Evolutionary conservation across 2,888 invertebrate genomes (phyloP), one percentile per base, ranked within the genome.

Genomic region (Calephelis perditalis): DNA sequence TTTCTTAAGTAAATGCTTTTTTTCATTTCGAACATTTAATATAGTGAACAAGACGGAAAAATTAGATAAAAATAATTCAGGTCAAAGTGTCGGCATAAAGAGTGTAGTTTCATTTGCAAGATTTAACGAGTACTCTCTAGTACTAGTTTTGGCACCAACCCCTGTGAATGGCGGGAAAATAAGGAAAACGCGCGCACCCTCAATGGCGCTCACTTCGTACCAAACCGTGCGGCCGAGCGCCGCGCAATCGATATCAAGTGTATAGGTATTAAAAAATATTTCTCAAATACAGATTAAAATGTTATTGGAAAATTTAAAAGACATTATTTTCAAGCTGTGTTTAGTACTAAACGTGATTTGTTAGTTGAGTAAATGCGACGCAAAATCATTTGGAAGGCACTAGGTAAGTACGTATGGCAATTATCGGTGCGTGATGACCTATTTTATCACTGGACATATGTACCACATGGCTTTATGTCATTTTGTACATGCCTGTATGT

Each of bases 391-490:
- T 73, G 71, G 70, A 71, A 73, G 70, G 72, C 73, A 72, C 68
- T 75, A 71, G 84, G 87, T 87, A 78, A 86, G 87, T 81, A 79
- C 70, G 67, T 67, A 77, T 80, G 81, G 81, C 84, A 82, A 82
- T 88, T 84, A 87, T 88, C 83, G 78, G 82, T 84, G 84, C 81
- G 76, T 78, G 79, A 80, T 89, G 89, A 88, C 89, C 89, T 80
- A 89, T 77, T 82, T 88, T 78, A 49, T 12, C 26, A 59, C 59
- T 35, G 43, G 52, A 58, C 49, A 47, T 40, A 8, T 3, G 8
- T 8, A 36, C 58, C 45, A 57, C 37, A 57, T 49, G 49, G 49
- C 47, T 47, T 7, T 15, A 47, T 47, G 8, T 47, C n/a, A n/a
- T 15, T 47, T 26, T 15, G 15, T 15, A 57, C 37, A 57, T 49